Evolutionary conservation across 2,888 invertebrate genomes (phyloP).

Genomic region (Eupithecia tripunctaria): DNA sequence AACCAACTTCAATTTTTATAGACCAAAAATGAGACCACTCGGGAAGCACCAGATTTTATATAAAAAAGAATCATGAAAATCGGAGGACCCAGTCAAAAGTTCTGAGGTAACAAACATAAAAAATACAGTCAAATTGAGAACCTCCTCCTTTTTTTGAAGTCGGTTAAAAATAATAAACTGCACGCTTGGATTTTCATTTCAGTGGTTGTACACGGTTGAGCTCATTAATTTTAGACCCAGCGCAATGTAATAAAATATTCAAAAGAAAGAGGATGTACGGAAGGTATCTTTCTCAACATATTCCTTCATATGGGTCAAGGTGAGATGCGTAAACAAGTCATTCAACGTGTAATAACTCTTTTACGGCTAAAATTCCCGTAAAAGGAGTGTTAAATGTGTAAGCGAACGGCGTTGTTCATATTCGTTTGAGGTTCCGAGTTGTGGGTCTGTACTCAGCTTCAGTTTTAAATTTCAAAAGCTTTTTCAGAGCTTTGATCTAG

Average conservation of each 20-base stretch:
- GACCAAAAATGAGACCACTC: too few species aligned
- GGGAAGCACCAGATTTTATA: too few species aligned
- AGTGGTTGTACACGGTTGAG: background rate
- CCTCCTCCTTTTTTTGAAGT: too few species aligned
- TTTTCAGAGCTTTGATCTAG: background rate
- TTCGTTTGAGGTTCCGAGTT: background rate
- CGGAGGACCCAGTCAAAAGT: too few species aligned
- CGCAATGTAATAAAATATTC: constrained; percentile 20
- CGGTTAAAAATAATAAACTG: too few species aligned
- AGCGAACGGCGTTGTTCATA: background rate
- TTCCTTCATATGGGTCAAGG: constrained; percentile 28
- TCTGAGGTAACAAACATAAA: too few species aligned
- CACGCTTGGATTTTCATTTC: background rate
- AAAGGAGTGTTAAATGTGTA: constrained; percentile 9
- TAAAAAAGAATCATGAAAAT: too few species aligned
- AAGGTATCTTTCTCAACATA: constrained; percentile 6
- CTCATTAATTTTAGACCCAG: constrained; percentile 1
- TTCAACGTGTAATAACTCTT: constrained; percentile 19
- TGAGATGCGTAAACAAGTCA: constrained; percentile 30
- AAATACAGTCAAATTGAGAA: too few species aligned
- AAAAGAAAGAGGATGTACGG: constrained; percentile 14
- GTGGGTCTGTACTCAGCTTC: background rate
- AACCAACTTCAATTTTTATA: too few species aligned
- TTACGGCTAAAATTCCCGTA: constrained; percentile 19
- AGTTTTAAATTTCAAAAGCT: background rate